phyloP scores from a whole-genome alignment of 53 echinoderm and acorn worm species.

The Actinopyga echinites region DNA sequence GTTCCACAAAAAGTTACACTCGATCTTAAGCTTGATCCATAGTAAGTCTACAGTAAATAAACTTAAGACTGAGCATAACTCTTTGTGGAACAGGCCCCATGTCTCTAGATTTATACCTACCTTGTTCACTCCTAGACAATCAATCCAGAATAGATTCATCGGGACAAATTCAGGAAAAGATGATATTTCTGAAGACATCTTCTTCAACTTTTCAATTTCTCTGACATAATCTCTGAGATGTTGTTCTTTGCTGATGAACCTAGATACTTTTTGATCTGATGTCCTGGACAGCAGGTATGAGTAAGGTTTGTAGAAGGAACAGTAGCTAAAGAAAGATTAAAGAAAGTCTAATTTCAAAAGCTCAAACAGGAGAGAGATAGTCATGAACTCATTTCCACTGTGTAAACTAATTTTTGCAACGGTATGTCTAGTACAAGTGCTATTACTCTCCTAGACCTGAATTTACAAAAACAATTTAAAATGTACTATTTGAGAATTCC shows the following conservation, averaged over 20 bases:
- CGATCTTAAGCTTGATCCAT: too few species aligned
- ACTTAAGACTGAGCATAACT: too few species aligned
- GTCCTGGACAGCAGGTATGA: constrained; percentile 72
- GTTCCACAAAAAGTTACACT: too few species aligned
- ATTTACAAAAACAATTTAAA: too few species aligned
- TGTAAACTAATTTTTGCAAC: too few species aligned
- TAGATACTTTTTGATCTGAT: constrained; percentile 78
- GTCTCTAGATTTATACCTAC: constrained; percentile 50
- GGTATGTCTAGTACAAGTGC: too few species aligned
- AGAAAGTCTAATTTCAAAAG: not conserved
- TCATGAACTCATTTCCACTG: too few species aligned
- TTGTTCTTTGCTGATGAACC: constrained; percentile 85
- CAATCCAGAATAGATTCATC: constrained; percentile 90
- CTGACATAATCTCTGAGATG: constrained; percentile 92
- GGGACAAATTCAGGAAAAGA: constrained; percentile 90
- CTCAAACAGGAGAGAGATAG: too few species aligned
- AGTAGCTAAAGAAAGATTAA: constrained; percentile 61
- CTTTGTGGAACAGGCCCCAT: too few species aligned
- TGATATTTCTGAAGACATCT: constrained; percentile 78
- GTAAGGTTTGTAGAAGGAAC: constrained; percentile 81
- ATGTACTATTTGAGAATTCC: too few species aligned
- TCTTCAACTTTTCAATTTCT: constrained; percentile 94
- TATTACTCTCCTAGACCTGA: too few species aligned
- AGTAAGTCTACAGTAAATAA: too few species aligned
- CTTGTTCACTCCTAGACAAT: constrained; percentile 83